Conservation (phyloP, 1,140 invertebrate genomes). For the Drosophila novamexicana region DNA sequence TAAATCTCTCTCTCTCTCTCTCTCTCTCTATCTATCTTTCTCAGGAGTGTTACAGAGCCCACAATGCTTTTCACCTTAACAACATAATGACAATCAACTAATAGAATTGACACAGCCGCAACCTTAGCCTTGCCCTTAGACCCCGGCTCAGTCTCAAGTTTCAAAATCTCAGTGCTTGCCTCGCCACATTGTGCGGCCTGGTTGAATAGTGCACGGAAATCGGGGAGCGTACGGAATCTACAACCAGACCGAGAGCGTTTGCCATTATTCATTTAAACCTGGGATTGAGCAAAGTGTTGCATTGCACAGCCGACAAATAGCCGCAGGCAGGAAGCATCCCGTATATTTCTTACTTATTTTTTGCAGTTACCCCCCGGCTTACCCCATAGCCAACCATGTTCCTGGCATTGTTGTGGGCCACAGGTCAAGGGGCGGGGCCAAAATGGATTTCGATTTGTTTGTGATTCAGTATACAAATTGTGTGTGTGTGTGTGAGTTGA, state of each 20-base stretch:
- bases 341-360: slow-evolving; percentile 22
- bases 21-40: not conserved
- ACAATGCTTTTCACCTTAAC: slow-evolving; percentile 71
- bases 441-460: slow-evolving; percentile 42
- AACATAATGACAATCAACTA: slow-evolving; percentile 77
- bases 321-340: slow-evolving; percentile 25
- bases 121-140: not conserved
- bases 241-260: slow-evolving; percentile 15
- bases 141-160: not conserved
- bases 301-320: slow-evolving; percentile 48
- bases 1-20: not conserved
- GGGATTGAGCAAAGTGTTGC: slow-evolving; percentile 66
- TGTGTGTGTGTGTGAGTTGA: slow-evolving; percentile 16
- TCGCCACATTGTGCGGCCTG: slow-evolving; percentile 16
- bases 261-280: slow-evolving; percentile 77
- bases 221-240: not conserved
- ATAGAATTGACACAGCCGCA: slow-evolving; percentile 63
- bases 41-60: slow-evolving; percentile 35
- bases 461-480: slow-evolving; percentile 50
- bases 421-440: not conserved
- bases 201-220: not conserved
- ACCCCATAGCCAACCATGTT: not conserved
- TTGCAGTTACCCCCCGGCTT: not conserved
- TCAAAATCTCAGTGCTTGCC: slow-evolving; percentile 8
- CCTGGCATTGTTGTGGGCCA: slow-evolving; percentile 1